These are phyloP conservation scores for Agrenia bidenticulata DNA, from an alignment of 2,888 invertebrate genomes.

Conservation along the genomic window DNA sequence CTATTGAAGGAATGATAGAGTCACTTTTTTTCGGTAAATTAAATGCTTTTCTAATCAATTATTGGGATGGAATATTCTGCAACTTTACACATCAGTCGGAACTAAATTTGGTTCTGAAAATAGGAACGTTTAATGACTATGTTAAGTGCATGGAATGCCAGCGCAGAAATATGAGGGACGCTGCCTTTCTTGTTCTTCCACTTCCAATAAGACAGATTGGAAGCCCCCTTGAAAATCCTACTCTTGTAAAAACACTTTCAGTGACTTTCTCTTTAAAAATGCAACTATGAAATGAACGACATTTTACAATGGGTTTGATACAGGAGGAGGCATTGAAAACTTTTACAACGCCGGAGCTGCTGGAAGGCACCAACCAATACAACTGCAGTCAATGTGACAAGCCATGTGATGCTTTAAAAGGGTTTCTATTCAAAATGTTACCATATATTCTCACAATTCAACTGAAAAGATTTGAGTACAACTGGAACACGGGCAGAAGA, in stretches of 20 bases:
- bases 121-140: slow-evolving; percentile 75
- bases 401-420: slow-evolving; percentile 87
- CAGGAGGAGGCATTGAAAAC: slow-evolving; percentile 78
- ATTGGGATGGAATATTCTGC: too few relatives aligned
- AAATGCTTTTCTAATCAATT: too few relatives aligned
- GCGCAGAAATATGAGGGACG: slow-evolving; percentile 77
- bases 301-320: slow-evolving; percentile 37
- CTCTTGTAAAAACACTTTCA: slow-evolving; percentile 63
- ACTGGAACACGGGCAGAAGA: slow-evolving; percentile 55
- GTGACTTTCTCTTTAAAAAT: too few relatives aligned
- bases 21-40: slow-evolving; percentile 66
- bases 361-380: slow-evolving; percentile 83
- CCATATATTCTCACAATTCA: slow-evolving; percentile 84
- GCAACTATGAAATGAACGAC: background rate
- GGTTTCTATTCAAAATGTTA: slow-evolving; percentile 79
- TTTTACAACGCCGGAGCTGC: slow-evolving; percentile 79
- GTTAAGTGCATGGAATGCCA: slow-evolving; percentile 84
- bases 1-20: slow-evolving; percentile 78
- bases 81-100: too few relatives aligned
- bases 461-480: slow-evolving; percentile 86
- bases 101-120: slow-evolving; percentile 8
- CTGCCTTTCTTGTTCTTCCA: slow-evolving; percentile 82
- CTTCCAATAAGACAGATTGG: slow-evolving; percentile 82
- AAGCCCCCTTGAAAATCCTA: slow-evolving; percentile 56
- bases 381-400: slow-evolving; percentile 81